Percentiles rank a stretch among this genome's conserved stretches.
Evolutionary conservation across 1,140 invertebrate species (phyloP).

Genomic region (Cydia splendana): DNA sequence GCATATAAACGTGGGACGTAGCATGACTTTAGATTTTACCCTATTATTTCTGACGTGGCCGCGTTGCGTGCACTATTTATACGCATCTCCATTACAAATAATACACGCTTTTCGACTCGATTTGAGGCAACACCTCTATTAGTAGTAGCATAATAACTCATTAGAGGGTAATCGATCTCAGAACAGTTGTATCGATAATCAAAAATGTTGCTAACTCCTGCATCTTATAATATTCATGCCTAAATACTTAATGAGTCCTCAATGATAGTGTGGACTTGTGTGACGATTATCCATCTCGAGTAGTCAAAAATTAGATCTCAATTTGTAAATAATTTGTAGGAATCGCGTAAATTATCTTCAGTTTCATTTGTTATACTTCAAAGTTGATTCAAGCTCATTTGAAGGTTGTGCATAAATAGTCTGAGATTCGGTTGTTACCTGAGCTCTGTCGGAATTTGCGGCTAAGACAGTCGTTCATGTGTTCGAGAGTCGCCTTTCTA

Average conservation of each 20-base stretch:
- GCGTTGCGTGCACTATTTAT: slow-evolving; percentile 17
- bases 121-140: slow-evolving; percentile 47
- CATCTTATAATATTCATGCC: slow-evolving; percentile 16
- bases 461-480: slow-evolving; percentile 3
- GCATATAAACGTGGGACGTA: not conserved
- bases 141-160: slow-evolving; percentile 47
- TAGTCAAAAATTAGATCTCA: slow-evolving; percentile 39
- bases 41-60: slow-evolving; percentile 2
- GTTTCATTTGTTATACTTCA: slow-evolving; percentile 25
- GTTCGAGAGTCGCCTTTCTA: slow-evolving; percentile 19
- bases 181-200: slow-evolving; percentile 44
- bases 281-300: not conserved
- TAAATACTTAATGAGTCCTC: slow-evolving; percentile 16
- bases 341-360: not conserved
- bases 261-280: slow-evolving; percentile 10
- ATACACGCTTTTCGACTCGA: slow-evolving; percentile 37
- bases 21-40: not conserved
- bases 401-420: slow-evolving; percentile 65
- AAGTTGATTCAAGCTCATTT: slow-evolving; percentile 54
- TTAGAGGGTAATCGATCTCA: slow-evolving; percentile 60
- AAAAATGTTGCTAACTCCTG: slow-evolving; percentile 67
- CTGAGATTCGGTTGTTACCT: slow-evolving; percentile 54
- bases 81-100: slow-evolving; percentile 48
- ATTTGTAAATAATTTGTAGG: slow-evolving; percentile 39
- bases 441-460: slow-evolving; percentile 38